Evolutionary conservation across 2,797 vertebrate genomes (phyloP), one percentile per base, ranked within the genome.

Genomic region (Danio jaintianensis): DNA sequence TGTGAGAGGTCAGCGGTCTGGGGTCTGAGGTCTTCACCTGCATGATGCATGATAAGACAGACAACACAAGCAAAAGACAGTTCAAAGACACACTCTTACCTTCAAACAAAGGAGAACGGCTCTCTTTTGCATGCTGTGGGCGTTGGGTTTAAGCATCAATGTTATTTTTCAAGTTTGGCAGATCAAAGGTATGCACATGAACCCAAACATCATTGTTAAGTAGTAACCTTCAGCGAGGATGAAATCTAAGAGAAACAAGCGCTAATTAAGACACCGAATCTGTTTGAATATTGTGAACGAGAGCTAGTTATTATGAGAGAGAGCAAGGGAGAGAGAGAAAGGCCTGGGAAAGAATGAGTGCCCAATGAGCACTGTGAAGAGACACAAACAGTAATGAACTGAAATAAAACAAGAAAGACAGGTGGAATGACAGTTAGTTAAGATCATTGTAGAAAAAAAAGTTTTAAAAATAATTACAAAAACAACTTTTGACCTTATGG

Each of bases 1-100:
- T 67, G 61, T 66, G 61, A 70, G 77, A 73, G 75, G 76, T 67
- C 74, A 74, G 16, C 29, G 3, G 29, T 29, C 29, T 11, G 36
- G 66, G 68, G 78, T 75, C 68, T 78, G 40, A 84, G 81, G 89
- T 86, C 78, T 43, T 81, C 84, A 87, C 86, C 85, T 86, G 87
- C 78, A 80, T 62, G 83, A 85, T 77, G 83, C 55, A 80, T 45
- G 83, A 87, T 79, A 83, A 73, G 75, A 85, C 81, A 82, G 53
- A 85, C 82, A 80, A 83, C 62, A 52, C 69, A 52, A 59, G 63
- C 56, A 61, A 66, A 70, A 82, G 72, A 75, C 50, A 80, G 81
- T 83, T 86, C 86, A 87, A 87, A 87, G 82, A 76, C 77, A 52
- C 13, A 47, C 20, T 68, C 55, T 64, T 71, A 20, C 40, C 40